These are phyloP conservation scores for Aphidius colemani DNA, from an alignment of 2,888 invertebrate genomes.

Conservation along the genomic window DNA sequence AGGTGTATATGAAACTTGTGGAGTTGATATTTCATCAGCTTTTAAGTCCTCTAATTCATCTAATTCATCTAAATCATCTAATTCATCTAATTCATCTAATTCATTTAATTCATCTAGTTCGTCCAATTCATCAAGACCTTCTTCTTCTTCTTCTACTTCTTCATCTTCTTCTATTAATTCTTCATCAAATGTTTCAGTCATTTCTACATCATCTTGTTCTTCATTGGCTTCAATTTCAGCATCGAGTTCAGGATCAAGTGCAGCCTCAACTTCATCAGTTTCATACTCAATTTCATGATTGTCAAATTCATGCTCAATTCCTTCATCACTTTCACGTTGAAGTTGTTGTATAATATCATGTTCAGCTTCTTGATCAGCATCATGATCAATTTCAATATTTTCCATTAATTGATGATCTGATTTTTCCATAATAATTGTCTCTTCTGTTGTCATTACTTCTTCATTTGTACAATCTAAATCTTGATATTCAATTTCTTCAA, in stretches of 20 bases:
- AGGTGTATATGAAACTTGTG: conserved; percentile 16
- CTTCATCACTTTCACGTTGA: background rate
- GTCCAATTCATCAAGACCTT: too few relatives aligned
- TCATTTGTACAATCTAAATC: conserved; percentile 58
- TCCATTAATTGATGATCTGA: conserved; percentile 27
- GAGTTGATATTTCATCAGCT: conserved; percentile 44
- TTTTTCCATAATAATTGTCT: conserved; percentile 39
- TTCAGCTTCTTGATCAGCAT: conserved; percentile 30
- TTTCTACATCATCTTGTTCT: too few relatives aligned
- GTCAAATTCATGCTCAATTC: conserved; percentile 19
- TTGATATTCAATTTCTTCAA: conserved; percentile 52
- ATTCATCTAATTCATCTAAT: conserved; percentile 50
- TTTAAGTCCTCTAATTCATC: conserved; percentile 48
- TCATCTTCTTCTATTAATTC: too few relatives aligned
- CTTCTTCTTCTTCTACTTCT: conserved; percentile 29
- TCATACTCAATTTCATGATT: too few relatives aligned
- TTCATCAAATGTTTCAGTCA: too few relatives aligned
- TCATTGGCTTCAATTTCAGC: too few relatives aligned
- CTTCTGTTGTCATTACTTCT: conserved; percentile 55
- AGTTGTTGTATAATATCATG: too few relatives aligned
- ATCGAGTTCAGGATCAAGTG: too few relatives aligned
- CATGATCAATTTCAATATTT: conserved; percentile 36
- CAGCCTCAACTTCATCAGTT: too few relatives aligned
- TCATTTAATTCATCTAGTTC: conserved; percentile 55
- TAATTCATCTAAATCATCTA: conserved; percentile 54